Evolutionary conservation across 2,888 invertebrate species (phyloP).

Genomic region (Candidula unifasciata): DNA sequence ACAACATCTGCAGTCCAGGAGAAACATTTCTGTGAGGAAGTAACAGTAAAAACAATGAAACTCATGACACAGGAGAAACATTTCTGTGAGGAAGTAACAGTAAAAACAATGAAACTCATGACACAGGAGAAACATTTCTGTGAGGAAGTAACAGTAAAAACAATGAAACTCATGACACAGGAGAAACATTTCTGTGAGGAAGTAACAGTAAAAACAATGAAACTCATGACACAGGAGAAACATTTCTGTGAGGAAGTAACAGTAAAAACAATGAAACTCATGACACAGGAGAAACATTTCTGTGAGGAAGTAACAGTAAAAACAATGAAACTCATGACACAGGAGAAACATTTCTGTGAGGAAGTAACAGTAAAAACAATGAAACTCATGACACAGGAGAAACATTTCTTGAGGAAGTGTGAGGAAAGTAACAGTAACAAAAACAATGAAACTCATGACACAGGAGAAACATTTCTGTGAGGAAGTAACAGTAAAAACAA

Average conservation of each 20-base stretch:
- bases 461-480: constrained; percentile 67
- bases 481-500: background rate
- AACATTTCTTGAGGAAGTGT: constrained; percentile 71
- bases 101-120: background rate
- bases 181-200: constrained; percentile 66
- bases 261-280: background rate
- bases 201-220: background rate
- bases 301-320: constrained; percentile 52
- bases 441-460: background rate
- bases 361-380: background rate
- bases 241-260: constrained; percentile 60
- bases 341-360: constrained; percentile 67
- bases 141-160: constrained; percentile 26
- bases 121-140: constrained; percentile 68
- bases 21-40: constrained; percentile 64
- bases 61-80: constrained; percentile 61
- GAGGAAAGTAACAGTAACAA: constrained; percentile 33
- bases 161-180: constrained; percentile 39
- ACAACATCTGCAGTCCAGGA: constrained; percentile 69
- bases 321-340: background rate
- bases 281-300: constrained; percentile 67
- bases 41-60: background rate
- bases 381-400: constrained; percentile 55
- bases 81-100: constrained; percentile 59
- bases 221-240: constrained; percentile 60